Evolutionary conservation across 2,113 vertebrate species (phyloP).

Genomic region (Pseudorectes ferrugineus): DNA sequence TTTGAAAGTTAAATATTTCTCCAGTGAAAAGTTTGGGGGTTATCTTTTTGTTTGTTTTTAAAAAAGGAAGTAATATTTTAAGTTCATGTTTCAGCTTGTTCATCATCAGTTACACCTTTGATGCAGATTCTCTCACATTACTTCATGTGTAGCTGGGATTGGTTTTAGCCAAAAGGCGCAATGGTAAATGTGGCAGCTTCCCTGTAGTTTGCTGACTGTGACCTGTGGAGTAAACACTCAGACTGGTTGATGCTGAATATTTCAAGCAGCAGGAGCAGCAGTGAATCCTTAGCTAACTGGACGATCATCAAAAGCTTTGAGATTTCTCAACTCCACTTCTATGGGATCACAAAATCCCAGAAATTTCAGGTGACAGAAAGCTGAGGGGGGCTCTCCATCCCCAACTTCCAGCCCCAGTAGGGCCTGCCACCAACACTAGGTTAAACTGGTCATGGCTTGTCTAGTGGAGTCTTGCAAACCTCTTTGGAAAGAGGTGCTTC

Average conservation of each 20-base stretch:
- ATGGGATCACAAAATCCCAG: neutral
- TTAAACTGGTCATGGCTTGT: neutral
- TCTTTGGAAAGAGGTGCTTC: neutral
- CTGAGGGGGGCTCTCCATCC: neutral
- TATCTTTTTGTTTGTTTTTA: neutral
- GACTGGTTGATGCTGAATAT: neutral
- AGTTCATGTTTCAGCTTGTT: neutral
- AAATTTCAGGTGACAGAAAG: neutral
- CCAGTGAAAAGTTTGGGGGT: neutral
- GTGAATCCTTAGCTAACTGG: neutral
- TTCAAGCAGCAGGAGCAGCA: neutral
- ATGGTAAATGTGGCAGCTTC: neutral
- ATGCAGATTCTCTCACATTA: neutral
- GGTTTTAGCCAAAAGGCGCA: neutral
- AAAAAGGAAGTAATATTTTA: neutral
- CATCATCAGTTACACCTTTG: neutral
- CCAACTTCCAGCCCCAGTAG: neutral
- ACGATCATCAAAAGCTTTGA: neutral
- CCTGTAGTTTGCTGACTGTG: neutral
- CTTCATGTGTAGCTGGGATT: neutral
- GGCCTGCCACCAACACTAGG: neutral
- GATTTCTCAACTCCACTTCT: neutral
- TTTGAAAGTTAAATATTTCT: neutral
- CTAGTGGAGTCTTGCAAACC: neutral
- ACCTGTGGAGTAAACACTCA: neutral